phyloP scores from a whole-genome alignment of 2,797 vertebrate genomes.

The Sebastes goodei region DNA sequence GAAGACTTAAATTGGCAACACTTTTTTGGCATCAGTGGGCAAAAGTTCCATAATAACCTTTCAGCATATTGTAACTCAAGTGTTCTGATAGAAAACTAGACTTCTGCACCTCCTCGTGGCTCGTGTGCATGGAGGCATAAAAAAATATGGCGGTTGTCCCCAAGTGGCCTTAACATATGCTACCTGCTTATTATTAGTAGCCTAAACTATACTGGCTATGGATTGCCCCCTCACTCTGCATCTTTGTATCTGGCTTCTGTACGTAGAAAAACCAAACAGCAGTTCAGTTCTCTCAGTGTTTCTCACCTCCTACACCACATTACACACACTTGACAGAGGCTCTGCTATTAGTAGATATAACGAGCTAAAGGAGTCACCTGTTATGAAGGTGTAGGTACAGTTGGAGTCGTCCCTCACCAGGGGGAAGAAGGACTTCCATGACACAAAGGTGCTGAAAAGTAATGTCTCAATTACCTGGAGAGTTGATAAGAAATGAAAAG shows the following conservation, averaged over 20 bases:
- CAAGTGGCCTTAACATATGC: too few species aligned
- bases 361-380: slow-evolving; percentile 72
- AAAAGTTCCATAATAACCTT: too few species aligned
- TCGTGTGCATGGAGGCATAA: too few species aligned
- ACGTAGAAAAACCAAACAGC: neutral
- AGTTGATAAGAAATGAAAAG: neutral
- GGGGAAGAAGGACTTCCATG: slow-evolving; percentile 87
- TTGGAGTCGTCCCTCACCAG: slow-evolving; percentile 81
- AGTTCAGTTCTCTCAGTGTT: too few species aligned
- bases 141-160: too few species aligned
- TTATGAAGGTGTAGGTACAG: slow-evolving; percentile 88
- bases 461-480: slow-evolving; percentile 82
- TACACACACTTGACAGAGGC: neutral
- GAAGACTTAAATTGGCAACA: too few species aligned
- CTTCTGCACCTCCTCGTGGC: too few species aligned
- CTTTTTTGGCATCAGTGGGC: too few species aligned
- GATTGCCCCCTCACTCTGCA: neutral
- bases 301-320: neutral
- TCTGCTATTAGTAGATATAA: neutral
- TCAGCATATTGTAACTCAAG: too few species aligned
- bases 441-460: slow-evolving; percentile 83
- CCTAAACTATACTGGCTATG: neutral
- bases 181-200: too few species aligned
- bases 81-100: too few species aligned
- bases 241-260: neutral